Evolutionary conservation across 1,140 invertebrate genomes (phyloP), one percentile per base, ranked within the genome.

Genomic region (Diplogasteroides magnus): DNA sequence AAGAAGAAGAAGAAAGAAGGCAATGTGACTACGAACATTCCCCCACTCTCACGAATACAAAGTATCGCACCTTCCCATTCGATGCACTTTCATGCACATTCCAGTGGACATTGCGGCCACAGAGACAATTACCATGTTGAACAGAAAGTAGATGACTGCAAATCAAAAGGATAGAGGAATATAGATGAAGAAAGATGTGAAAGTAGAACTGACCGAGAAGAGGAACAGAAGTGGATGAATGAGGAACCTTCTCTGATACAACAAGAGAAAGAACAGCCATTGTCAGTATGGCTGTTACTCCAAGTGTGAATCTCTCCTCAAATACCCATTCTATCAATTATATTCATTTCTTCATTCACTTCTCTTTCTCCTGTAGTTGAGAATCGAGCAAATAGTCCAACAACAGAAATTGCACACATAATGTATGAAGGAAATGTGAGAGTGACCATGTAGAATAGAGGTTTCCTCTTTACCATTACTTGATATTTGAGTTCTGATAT

Each of bases 121-220:
- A 6, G 74, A 76, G 6, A 79, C 67, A 19, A 76, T 69, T 25
- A 79, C 74, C 78, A 79, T 80, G 62, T 79, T 79, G 77, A 77
- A 80, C 2, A 79, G 72, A 59, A 79, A 79, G 57, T 80, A 79
- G 26, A 74, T 77, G 2, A 80, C 78, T 77, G 68, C n/a, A 78
- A 76, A 64, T 27, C n/a, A 29, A 64, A 48, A 48, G 37, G 6
- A 48, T 48, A 48, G 19, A 48, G 37, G 37, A 48, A 19, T 48
- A 19, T 6, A 19, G 37, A 19, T 11, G 2, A 48, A 48, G 6
- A 6, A 48, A 61, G 55, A 28, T 25, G 63, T 58, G 25, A 31
- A 62, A 68, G 61, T 2, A 0, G 0, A 1, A 28, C 75, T 67
- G 37, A 80, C 77, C 78, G 2, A 79, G 64, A 27, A 79, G 61